Evolutionary conservation across 2,888 invertebrate species (phyloP).

Genomic region (Troides oblongomaculatus): DNA sequence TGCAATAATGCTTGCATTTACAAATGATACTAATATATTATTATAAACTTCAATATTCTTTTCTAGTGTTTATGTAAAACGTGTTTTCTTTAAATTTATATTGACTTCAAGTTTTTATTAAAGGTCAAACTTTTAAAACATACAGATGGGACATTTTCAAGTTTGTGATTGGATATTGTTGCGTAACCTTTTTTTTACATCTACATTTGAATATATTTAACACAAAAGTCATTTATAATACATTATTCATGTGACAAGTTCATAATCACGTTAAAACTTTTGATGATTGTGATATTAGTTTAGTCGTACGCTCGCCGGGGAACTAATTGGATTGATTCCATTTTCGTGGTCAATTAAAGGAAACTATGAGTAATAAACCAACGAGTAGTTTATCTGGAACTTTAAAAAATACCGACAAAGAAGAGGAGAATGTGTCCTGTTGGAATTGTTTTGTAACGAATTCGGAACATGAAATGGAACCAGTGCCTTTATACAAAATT

Average conservation of each 20-base stretch:
- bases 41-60: neutral
- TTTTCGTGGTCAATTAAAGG: conserved; percentile 29
- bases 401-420: conserved; percentile 39
- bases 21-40: neutral
- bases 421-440: conserved; percentile 53
- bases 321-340: conserved; percentile 35
- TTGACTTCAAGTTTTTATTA: conserved; percentile 13
- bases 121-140: conserved; percentile 38
- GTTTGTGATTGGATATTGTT: conserved; percentile 36
- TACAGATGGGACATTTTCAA: conserved; percentile 35
- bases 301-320: conserved; percentile 45
- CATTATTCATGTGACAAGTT: conserved; percentile 47
- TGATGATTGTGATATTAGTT: conserved; percentile 42
- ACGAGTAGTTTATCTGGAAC: conserved; percentile 34
- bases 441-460: conserved; percentile 63
- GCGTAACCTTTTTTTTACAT: conserved; percentile 44
- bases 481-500: conserved; percentile 53
- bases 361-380: conserved; percentile 34
- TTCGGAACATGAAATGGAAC: conserved; percentile 41
- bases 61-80: neutral
- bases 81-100: conserved; percentile 14
- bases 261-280: conserved; percentile 50
- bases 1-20: neutral
- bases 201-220: conserved; percentile 45
- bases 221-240: conserved; percentile 51